Evolutionary conservation across 2,888 invertebrate genomes (phyloP), one percentile per base, ranked within the genome.

Genomic region (Philonicus albiceps): DNA sequence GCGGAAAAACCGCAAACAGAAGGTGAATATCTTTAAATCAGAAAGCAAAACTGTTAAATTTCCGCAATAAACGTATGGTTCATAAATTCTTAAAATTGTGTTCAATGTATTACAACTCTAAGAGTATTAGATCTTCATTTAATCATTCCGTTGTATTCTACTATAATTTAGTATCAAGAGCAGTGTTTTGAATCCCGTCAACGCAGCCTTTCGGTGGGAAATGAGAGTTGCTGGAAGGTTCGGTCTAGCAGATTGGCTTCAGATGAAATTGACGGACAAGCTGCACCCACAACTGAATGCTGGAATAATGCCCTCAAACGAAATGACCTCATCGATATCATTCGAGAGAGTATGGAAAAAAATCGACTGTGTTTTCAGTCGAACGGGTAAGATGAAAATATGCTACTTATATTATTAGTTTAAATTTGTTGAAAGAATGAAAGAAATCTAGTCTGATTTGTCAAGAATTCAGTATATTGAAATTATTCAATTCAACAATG

Each of bases 311-410:
- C 96, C 89, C 92, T 96, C 90, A 96, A 96, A 91, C 94, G 96
- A 89, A 95, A 96, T 89, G 97, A 97, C 93, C 93, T 97, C 89
- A 94, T 97, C 89, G 96, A 97, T 93, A 96, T 97, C 90, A 96
- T 97, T 91, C 96, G 97, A 92, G 96, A 96, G 89, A 97, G 97
- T 93, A 97, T 97, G 97, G 97, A 97, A 92, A 97, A 96, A 93
- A 97, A 96, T 93, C 96, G 96, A 92, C 93, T 96, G 94, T 95
- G 95, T 95, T 96, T 96, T 95, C 96, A 96, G 94, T 94, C 95
- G 91, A 94, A 95, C 91, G 95, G 96, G 96, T 96, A 92, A 91
- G 93, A 91, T 88, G 37, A 86, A 53, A 30, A 80, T 37, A 37
- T 55, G 86, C 30, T 80, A 86, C 16, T 6, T 37, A 40, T 27